Evolutionary conservation across 2,113 vertebrate genomes (phyloP).

Genomic region (Phrynocephalus versicolor): DNA sequence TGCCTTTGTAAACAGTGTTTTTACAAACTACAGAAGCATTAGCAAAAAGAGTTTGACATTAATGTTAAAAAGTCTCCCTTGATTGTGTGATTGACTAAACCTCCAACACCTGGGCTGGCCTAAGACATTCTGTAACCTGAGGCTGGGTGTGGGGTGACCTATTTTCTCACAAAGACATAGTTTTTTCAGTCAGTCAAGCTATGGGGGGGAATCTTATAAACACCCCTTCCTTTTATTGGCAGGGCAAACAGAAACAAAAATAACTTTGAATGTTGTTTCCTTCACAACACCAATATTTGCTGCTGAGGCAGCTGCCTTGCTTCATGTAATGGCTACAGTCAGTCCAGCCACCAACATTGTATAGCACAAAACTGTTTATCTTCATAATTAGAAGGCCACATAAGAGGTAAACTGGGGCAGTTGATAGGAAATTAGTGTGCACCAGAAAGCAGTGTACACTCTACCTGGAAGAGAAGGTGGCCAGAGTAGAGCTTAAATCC

Average conservation of each 20-base stretch:
- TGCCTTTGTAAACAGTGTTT: background rate
- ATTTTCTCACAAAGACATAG: background rate
- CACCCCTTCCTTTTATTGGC: no score
- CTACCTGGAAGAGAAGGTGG: background rate
- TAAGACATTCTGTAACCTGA: background rate
- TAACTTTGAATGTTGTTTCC: background rate
- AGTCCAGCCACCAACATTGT: background rate
- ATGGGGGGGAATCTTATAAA: no score
- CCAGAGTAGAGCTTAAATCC: background rate
- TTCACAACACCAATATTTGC: background rate
- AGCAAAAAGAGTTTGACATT: background rate
- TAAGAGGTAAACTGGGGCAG: background rate
- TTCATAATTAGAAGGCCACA: background rate
- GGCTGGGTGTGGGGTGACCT: no score
- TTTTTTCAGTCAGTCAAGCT: background rate
- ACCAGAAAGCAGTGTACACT: no score
- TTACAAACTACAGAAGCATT: background rate
- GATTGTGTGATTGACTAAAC: background rate
- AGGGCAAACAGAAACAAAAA: no score
- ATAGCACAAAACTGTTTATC: background rate
- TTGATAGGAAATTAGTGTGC: background rate
- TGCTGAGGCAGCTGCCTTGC: no score
- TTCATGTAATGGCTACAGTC: background rate
- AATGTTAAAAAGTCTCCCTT: background rate
- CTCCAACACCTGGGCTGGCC: no score